Base-by-base conservation (phyloP, 2,113 vertebrate species). In the Pseudopodoces humilis region DNA sequence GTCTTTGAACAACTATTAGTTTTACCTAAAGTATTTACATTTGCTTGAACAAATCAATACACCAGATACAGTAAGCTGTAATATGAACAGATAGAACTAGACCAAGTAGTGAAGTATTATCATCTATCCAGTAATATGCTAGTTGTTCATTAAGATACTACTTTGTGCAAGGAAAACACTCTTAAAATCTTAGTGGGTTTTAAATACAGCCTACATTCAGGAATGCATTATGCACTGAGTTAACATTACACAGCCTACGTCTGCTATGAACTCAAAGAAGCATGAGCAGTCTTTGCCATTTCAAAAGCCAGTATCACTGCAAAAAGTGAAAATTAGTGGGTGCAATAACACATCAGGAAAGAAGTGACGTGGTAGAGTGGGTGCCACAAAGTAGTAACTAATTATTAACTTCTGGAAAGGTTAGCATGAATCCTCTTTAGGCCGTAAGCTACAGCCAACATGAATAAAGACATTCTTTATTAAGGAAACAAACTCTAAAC, bases 1-100 rank as follows among this genome's bases (percentile, higher is more conserved):
- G 95, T 93, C 96, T 97, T 97, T 97, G 97, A 97, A 90, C 72
- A 93, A 91, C 83, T 92, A 90, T 97, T 96, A 95, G 23, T 97
- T 97, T 97, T 92, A 95, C 90, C 88, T 90, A 4, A 97, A 89
- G 85, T 95, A 97, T 97, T 97, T 97, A 96, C 96, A 96, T 96
- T 98, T 94, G 80, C 92, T 93, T 80, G 90, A 96, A 94, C 86
- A 97, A 97, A 98, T 93, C 71, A 64, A 90, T 87, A 90, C 41
- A 68, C 11, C 63, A 90, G 79, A 85, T 89, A 93, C 91, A 97
- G 88, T 4, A 49, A 96, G 83, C 84, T 68, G 88, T 68, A 79
- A 70, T 62, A 81, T 5, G 62, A 94, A 91, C 70, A 89, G 88
- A 84, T 79, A 94, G 82, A 92, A 77, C 87, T 56, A 93, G 76